Base-by-base conservation (phyloP, 2,797 vertebrate genomes). In the Sciaenops ocellatus region DNA sequence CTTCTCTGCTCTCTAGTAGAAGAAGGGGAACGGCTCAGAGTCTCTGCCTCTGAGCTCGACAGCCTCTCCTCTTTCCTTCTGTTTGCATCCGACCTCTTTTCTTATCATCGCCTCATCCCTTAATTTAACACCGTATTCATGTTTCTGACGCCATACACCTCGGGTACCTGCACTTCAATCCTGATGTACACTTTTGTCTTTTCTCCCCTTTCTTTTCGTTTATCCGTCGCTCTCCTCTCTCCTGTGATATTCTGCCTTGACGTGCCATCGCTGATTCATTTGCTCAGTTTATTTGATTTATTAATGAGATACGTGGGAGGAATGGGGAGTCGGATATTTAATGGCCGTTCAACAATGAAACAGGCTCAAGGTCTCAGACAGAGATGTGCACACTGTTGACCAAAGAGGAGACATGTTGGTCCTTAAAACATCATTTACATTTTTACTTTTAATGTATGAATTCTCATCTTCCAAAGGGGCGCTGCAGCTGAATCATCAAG, bases 1-100 rank as follows among this genome's bases (percentile, higher is more conserved):
- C 46, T 64, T 48, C 74, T 59, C 54, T 73, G 50, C 76, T 79
- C 60, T 86, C 60, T 50, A 60, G 42, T 55, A 28, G 44, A 60
- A 28, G 44, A 60, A 75, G 82, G 75, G 83, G 82, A 75, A 79
- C 88, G 87, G 79, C 79, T 78, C 77, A 81, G 66, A 73, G 76
- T 46, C 30, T 55, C 1, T 61, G 51, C 38, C 30, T 50, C n/a
- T 16, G 48, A 72, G 59, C 75, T 38, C 16, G 8, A 66, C 22
- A 79, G 28, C 24, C 34, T 78, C 62, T 64, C 54, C 60, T 72
- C 24, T 20, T 22, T 48, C 41, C 47, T 52, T 51, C 30, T 30
- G 16, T 69, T 55, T 24, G 3, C 41, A 70, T 57, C 18, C 24
- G 61, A 41, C 50, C 55, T 54, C 5, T 67, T 44, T 56, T 50